A percentile compares a stretch with the other conserved stretches of the same genome.
These are phyloP conservation scores for Heliconius himera DNA, from an alignment of 1,140 invertebrate species.

Conservation along the genomic window DNA sequence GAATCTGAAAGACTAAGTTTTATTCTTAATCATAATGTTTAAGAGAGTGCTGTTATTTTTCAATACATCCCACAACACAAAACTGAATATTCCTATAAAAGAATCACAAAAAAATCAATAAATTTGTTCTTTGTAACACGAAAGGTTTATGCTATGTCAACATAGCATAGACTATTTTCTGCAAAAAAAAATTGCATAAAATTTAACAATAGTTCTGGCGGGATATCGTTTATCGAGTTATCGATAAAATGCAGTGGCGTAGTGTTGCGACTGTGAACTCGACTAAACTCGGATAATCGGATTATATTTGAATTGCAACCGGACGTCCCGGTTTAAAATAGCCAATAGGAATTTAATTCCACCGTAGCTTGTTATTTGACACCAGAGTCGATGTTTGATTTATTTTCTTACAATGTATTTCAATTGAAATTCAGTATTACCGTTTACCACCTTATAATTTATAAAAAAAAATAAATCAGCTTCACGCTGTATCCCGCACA, in stretches of 20 bases:
- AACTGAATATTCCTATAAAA: not conserved
- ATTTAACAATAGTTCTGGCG: not conserved
- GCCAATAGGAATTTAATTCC: constrained; percentile 22
- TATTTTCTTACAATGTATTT: not conserved
- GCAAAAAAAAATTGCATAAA: not conserved
- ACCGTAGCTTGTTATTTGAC: not conserved
- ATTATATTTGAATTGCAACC: constrained; percentile 25
- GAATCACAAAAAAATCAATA: not conserved
- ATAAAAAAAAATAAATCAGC: too few species aligned
- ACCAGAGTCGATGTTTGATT: constrained; percentile 4
- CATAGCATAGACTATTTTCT: not conserved
- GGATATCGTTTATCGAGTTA: constrained; percentile 11
- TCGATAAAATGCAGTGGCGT: not conserved
- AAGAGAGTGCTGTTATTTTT: not conserved
- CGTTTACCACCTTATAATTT: not conserved
- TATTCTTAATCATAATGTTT: too few species aligned
- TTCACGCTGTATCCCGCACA: too few species aligned
- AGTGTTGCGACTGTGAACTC: constrained; percentile 13
- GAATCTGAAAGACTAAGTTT: too few species aligned
- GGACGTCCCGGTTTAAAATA: constrained; percentile 28
- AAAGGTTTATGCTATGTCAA: not conserved
- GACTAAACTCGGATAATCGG: constrained; percentile 20
- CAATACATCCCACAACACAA: not conserved
- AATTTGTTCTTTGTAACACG: not conserved
- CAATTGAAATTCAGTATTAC: too few species aligned